Evolutionary conservation across 2,113 vertebrate species (phyloP).

Genomic region (Himantopus leucocephalus): DNA sequence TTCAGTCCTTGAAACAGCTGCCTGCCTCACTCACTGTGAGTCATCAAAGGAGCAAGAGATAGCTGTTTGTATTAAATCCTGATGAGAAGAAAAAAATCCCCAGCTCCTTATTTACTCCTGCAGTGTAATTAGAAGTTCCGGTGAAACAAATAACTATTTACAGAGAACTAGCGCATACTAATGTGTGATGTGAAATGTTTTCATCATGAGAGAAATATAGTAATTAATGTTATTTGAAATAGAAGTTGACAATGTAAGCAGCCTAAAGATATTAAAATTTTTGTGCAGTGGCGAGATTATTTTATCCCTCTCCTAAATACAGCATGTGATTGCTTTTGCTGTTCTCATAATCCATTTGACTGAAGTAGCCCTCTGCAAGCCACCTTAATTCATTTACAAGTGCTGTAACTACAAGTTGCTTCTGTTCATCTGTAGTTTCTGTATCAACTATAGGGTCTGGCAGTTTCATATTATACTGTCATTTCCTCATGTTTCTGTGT

Average conservation of each 20-base stretch:
- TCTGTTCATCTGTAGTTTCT: background rate
- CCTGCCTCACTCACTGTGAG: background rate
- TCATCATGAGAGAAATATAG: background rate
- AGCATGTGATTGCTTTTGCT: background rate
- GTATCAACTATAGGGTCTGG: background rate
- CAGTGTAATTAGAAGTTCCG: background rate
- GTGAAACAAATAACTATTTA: background rate
- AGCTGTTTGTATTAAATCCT: background rate
- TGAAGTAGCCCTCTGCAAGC: background rate
- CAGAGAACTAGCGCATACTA: background rate
- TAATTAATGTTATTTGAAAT: background rate
- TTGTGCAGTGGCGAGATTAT: background rate
- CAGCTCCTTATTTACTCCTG: background rate
- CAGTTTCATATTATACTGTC: background rate
- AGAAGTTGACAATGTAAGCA: background rate
- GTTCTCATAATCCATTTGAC: background rate
- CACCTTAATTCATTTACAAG: background rate
- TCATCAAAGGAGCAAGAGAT: background rate
- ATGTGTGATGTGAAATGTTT: background rate
- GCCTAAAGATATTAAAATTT: background rate
- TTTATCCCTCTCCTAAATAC: background rate
- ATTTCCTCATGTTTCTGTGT: background rate
- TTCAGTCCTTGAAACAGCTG: background rate
- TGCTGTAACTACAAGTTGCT: background rate
- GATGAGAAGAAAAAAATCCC: background rate